These are phyloP conservation scores for Haemorhous mexicanus DNA, from an alignment of 2,113 vertebrate genomes.

Conservation along the genomic window DNA sequence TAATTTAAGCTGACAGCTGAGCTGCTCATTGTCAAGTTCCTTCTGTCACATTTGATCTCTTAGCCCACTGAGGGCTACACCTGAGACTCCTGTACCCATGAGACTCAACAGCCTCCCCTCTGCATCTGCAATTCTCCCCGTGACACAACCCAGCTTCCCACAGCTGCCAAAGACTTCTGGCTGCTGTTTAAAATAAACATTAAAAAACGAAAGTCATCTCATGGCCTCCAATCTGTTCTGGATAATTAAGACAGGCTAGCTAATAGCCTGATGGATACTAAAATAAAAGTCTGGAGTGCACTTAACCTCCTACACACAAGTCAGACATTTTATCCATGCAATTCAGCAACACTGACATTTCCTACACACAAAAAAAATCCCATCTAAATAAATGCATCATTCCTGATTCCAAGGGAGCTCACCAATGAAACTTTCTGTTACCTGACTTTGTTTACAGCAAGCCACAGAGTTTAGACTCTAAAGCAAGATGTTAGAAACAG, in stretches of 20 bases:
- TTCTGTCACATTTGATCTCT: not conserved
- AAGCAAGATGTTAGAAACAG: not conserved
- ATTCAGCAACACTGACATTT: not conserved
- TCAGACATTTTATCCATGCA: not conserved
- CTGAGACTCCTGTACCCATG: fast-evolving
- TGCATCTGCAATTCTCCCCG: not conserved
- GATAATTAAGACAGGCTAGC: not conserved
- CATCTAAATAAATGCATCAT: not conserved
- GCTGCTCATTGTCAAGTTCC: not conserved
- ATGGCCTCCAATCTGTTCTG: not conserved
- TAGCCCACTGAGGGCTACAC: not conserved
- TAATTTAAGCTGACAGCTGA: not conserved
- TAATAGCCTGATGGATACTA: not conserved
- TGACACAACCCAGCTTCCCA: not conserved
- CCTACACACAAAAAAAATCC: not conserved
- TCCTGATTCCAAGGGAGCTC: not conserved
- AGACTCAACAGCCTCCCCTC: not conserved
- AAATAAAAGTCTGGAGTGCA: not conserved
- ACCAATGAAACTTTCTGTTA: not conserved
- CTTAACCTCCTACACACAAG: not conserved
- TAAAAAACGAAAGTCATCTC: not conserved
- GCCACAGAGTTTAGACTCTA: not conserved
- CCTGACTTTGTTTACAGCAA: not conserved
- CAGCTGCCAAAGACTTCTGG: not conserved
- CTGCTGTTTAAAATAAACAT: not conserved